These are phyloP conservation scores for Amblyteles armatorius DNA, from an alignment of 2,888 invertebrate species.

Conservation along the genomic window DNA sequence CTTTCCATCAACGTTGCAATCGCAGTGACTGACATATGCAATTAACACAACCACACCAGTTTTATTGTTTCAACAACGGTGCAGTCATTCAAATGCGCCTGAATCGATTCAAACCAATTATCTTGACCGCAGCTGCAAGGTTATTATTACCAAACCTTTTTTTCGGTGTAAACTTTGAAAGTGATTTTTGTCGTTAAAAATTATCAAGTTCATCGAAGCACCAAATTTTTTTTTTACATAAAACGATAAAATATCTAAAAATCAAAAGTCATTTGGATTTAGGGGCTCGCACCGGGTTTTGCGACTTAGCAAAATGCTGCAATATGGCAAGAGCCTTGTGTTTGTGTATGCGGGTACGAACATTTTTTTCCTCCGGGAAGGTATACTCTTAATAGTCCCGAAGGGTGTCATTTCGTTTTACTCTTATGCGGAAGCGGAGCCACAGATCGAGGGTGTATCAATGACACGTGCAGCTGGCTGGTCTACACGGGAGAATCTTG, in stretches of 20 bases:
- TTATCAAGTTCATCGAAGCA: not conserved
- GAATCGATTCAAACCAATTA: too few relatives aligned
- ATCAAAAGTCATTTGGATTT: not conserved
- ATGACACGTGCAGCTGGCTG: slow-evolving; percentile 61
- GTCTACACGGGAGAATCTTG: slow-evolving; percentile 52
- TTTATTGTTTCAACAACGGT: too few relatives aligned
- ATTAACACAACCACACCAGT: too few relatives aligned
- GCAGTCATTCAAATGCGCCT: too few relatives aligned
- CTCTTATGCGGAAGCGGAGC: slow-evolving; percentile 3
- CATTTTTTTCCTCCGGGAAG: slow-evolving; percentile 7
- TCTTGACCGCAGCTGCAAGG: too few relatives aligned
- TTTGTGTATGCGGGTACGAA: slow-evolving; percentile 19
- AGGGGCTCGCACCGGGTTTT: not conserved
- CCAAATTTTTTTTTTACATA: not conserved
- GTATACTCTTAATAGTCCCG: slow-evolving; percentile 38
- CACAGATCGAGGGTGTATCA: slow-evolving; percentile 38
- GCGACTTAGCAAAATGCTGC: slow-evolving; percentile 5
- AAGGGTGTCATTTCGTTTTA: slow-evolving; percentile 48
- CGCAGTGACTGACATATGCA: too few relatives aligned
- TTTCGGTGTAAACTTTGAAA: not conserved
- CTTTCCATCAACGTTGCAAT: too few relatives aligned
- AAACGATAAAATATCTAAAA: not conserved
- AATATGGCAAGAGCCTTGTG: slow-evolving; percentile 18
- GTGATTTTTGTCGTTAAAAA: not conserved
- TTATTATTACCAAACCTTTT: too few relatives aligned